Percentiles rank a stretch among this genome's conserved stretches.
phyloP scores from a whole-genome alignment of 2,113 vertebrate species.

The Anguilla japonica region DNA sequence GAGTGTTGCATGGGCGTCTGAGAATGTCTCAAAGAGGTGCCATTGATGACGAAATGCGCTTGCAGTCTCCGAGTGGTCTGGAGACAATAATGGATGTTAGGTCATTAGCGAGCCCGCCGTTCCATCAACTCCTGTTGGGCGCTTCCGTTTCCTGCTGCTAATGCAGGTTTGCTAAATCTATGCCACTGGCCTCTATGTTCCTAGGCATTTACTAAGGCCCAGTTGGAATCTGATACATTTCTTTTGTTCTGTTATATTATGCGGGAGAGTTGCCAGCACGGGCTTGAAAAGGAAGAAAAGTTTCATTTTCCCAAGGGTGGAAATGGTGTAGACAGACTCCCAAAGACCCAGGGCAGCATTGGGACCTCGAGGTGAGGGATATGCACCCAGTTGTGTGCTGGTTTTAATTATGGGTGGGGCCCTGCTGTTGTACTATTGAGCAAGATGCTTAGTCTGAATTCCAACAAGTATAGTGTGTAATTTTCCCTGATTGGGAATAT shows the following conservation, averaged over 20 bases:
- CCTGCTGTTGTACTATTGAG: not conserved
- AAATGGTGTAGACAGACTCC: not conserved
- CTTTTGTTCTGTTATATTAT: slow-evolving; percentile 1
- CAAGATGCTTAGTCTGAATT: not conserved
- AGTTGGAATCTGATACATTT: slow-evolving; percentile 19
- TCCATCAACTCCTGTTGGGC: slow-evolving; percentile 32
- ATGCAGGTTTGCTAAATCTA: slow-evolving; percentile 23
- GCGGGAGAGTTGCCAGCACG: not conserved
- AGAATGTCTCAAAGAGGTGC: not conserved
- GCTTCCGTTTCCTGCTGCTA: slow-evolving; percentile 39
- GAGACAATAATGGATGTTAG: slow-evolving; percentile 23
- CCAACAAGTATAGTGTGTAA: no score
- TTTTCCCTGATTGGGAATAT: no score
- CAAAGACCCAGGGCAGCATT: not conserved
- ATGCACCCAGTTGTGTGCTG: not conserved
- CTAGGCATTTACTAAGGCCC: not conserved
- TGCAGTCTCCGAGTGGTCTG: slow-evolving; percentile 18
- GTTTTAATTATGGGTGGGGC: not conserved
- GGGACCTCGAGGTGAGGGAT: not conserved
- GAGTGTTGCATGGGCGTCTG: not conserved
- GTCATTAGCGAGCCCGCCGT: slow-evolving; percentile 34
- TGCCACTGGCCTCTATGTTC: not conserved
- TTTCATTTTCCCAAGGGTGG: not conserved
- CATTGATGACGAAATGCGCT: slow-evolving; percentile 11
- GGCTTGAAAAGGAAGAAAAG: not conserved